Evolutionary conservation across 2,888 invertebrate genomes (phyloP), one percentile per base, ranked within the genome.

Genomic region (Mechanitis mazaeus): DNA sequence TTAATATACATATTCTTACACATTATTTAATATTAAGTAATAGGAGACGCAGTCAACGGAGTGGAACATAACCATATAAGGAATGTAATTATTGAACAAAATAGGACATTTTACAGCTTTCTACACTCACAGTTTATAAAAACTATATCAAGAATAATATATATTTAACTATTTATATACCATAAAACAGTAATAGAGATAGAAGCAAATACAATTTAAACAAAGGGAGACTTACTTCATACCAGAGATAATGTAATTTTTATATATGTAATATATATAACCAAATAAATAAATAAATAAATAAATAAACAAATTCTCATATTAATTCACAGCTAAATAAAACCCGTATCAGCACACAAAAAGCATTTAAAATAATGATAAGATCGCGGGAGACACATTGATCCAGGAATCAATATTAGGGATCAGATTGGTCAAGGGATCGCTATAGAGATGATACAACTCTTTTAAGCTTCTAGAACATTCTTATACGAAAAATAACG

Each of bases 371-470:
- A 84, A 84, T 83, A 84, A 84, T 83, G 87, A 87, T 85, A 85
- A 78, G 77, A 83, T 83, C 81, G 65, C 72, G 69, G 68, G 73
- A 72, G 71, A 69, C 72, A 63, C 66, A 63, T 62, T 80, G 79
- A 85, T 80, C 84, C 78, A 73, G 69, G 76, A 87, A 88, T 88
- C 87, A 88, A 88, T 88, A 88, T 83, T 77, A 77, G 82, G 84
- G 87, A 87, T 87, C 84, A 72, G 74, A 64, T 61, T 68, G 70
- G 67, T 68, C 69, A 65, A 67, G 68, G 69, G 65, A 73, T 50
- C 31, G 70, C 11, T 67, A 67, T 64, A 69, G 80, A 78, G 79
- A 28, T 73, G 80, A 58, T 60, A 75, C 72, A 68, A 55, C 58
- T 20, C 35, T 50, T 54, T 55, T 42, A 20, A 20, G 20, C 20